Evolutionary conservation across 2,888 invertebrate genomes (phyloP).

Genomic region (Loripinus fragilis): DNA sequence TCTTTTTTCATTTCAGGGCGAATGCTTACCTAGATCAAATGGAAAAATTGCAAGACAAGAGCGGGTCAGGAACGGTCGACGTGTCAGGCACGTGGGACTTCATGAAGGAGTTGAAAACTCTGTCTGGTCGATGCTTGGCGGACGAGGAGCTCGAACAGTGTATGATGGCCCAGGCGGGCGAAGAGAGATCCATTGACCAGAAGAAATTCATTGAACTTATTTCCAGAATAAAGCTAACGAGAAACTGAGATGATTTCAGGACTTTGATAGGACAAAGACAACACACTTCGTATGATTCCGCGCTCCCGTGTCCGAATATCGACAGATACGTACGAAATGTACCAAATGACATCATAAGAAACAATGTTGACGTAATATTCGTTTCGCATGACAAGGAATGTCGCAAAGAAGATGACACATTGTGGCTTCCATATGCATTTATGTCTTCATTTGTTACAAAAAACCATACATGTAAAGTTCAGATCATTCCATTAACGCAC

Average conservation of each 20-base stretch:
- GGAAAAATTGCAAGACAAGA: conserved; percentile 65
- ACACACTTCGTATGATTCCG: no score
- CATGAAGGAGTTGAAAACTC: conserved; percentile 62
- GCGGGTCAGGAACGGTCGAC: conserved; percentile 60
- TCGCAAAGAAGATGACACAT: no score
- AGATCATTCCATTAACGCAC: no score
- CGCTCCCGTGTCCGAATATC: no score
- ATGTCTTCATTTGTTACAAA: no score
- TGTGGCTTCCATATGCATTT: no score
- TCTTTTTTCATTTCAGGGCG: conserved; percentile 69
- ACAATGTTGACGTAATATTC: no score
- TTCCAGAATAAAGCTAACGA: conserved; percentile 70
- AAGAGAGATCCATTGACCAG: conserved; percentile 71
- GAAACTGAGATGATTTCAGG: conserved; percentile 34
- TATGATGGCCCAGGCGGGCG: conserved; percentile 68
- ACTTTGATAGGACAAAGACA: no score
- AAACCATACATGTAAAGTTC: no score
- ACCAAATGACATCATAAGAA: no score
- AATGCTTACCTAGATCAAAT: conserved; percentile 77
- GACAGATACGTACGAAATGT: no score
- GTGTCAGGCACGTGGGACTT: conserved; percentile 66
- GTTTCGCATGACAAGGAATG: no score
- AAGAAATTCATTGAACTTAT: conserved; percentile 77
- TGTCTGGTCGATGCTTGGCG: conserved; percentile 54
- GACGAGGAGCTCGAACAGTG: conserved; percentile 68